Conservation (phyloP, 2,797 vertebrate species). For the Muscicapa striata region DNA sequence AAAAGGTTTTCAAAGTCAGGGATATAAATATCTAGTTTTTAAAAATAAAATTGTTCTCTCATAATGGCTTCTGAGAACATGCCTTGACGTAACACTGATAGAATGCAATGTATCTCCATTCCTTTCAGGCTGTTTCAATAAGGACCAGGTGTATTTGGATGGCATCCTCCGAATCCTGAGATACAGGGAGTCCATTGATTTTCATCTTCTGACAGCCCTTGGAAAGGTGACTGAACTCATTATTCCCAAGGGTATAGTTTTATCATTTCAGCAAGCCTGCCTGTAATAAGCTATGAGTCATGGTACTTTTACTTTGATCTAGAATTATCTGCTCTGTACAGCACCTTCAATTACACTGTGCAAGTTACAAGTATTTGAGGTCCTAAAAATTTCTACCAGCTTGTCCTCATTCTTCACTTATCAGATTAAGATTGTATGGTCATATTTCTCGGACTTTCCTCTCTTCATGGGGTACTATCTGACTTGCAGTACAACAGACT, state of each 20-base stretch:
- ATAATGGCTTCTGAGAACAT: neutral
- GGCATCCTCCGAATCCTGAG: constrained; percentile 91
- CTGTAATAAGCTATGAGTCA: neutral
- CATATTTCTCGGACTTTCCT: neutral
- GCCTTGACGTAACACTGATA: neutral
- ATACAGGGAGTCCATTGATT: constrained; percentile 90
- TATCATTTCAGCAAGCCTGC: neutral
- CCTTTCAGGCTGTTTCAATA: constrained; percentile 91
- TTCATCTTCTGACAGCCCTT: constrained; percentile 87
- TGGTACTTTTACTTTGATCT: neutral
- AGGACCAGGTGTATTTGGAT: constrained; percentile 96
- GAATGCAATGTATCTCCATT: neutral
- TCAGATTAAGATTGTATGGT: neutral
- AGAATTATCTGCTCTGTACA: neutral
- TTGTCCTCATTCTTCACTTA: neutral
- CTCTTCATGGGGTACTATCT: neutral
- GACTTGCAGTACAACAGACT: neutral
- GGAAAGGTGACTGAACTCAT: constrained; percentile 85
- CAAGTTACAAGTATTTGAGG: neutral
- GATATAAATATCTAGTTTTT: neutral
- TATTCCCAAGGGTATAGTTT: neutral
- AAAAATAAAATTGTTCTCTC: neutral
- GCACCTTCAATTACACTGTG: neutral
- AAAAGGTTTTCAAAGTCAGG: neutral
- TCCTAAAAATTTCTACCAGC: neutral